phyloP scores from a whole-genome alignment of 2,797 vertebrate genomes.

The Euthynnus affinis region DNA sequence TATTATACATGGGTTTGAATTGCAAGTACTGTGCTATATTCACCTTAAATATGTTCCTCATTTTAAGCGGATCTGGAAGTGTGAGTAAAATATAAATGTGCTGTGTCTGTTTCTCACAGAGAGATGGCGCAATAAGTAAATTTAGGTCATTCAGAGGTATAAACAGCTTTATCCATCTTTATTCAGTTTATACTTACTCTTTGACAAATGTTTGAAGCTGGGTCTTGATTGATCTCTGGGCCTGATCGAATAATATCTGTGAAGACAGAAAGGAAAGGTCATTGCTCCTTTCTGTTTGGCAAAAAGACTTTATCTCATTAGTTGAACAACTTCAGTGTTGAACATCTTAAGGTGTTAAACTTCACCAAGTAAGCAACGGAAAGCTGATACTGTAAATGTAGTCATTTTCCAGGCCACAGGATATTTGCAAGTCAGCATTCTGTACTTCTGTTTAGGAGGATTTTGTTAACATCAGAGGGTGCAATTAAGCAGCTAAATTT shows the following conservation, averaged over 20 bases:
- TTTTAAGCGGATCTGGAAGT: neutral
- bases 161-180: neutral
- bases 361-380: neutral
- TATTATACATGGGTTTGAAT: neutral
- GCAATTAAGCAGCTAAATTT: conserved; percentile 66
- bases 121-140: conserved; percentile 1
- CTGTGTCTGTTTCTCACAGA: conserved; percentile 1
- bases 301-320: neutral
- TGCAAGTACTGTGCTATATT: neutral
- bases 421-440: conserved; percentile 45
- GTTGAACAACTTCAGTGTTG: conserved; percentile 8
- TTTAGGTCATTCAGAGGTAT: neutral
- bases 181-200: conserved; percentile 90
- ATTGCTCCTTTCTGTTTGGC: neutral
- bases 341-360: neutral
- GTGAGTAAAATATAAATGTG: conserved; percentile 2
- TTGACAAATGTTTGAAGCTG: conserved; percentile 98
- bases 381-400: neutral
- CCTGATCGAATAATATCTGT: conserved; percentile 98
- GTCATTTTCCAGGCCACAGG: conserved; percentile 8
- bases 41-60: neutral
- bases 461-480: conserved; percentile 54
- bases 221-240: conserved; percentile 97
- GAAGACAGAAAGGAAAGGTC: conserved; percentile 51
- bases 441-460: conserved; percentile 35